Conservation (phyloP, 2,113 vertebrate species). For the Marmota monax region DNA sequence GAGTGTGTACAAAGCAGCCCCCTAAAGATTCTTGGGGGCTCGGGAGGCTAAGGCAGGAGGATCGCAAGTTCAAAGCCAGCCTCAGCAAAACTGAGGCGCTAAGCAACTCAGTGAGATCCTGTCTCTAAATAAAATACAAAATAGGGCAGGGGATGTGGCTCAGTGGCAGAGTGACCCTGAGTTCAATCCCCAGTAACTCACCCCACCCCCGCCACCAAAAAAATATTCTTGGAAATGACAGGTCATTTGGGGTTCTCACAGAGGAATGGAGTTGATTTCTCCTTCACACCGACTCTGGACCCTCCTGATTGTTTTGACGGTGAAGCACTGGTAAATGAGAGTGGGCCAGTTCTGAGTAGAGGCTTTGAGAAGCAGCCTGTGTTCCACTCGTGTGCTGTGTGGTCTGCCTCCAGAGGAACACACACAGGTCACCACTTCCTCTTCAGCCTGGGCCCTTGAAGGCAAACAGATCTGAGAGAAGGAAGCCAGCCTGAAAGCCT, state of each 20-base stretch:
- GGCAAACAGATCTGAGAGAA: neutral
- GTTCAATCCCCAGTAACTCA: too few species aligned
- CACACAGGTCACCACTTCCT: too few species aligned
- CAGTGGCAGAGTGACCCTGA: too few species aligned
- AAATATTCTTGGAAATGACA: neutral
- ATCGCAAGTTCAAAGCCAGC: too few species aligned
- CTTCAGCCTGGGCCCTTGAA: neutral
- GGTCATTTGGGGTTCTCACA: neutral
- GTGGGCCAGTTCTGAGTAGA: neutral
- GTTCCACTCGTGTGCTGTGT: neutral
- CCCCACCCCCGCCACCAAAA: fast-evolving
- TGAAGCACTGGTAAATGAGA: neutral
- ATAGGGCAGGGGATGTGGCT: too few species aligned
- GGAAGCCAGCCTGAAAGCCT: neutral
- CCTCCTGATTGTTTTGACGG: neutral
- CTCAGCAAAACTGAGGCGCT: too few species aligned
- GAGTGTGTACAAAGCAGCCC: neutral
- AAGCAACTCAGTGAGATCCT: too few species aligned
- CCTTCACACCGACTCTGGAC: neutral
- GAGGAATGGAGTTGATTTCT: neutral
- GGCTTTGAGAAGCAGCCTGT: neutral
- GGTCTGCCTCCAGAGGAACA: neutral
- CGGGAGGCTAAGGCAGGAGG: too few species aligned
- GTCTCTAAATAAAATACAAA: too few species aligned
- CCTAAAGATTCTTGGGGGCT: neutral